These are phyloP conservation scores for Apistogramma diplotaenia DNA, from an alignment of 2,113 vertebrate species.

Conservation along the genomic window DNA sequence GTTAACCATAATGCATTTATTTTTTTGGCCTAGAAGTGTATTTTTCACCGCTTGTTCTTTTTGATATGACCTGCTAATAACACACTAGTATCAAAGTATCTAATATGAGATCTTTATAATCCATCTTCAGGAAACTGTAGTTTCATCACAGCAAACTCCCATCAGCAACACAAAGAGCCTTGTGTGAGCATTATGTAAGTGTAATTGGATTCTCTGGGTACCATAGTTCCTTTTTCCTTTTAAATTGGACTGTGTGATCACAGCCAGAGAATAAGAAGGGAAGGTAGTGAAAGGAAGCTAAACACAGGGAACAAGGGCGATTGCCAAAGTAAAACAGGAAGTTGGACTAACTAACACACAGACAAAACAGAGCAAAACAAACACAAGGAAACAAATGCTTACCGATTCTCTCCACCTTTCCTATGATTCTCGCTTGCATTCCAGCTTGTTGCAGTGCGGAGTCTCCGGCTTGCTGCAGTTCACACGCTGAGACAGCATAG, in stretches of 20 bases:
- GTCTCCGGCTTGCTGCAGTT: not conserved
- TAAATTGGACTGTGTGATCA: not conserved
- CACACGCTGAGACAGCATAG: constrained; percentile 23
- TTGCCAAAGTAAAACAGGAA: not conserved
- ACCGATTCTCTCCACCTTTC: constrained; percentile 71
- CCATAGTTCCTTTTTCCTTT: not conserved
- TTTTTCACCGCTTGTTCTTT: not conserved
- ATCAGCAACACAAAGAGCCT: not conserved
- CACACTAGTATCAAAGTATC: not conserved
- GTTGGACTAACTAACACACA: not conserved
- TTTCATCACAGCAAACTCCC: not conserved
- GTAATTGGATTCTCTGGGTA: not conserved
- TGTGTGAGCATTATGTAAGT: not conserved
- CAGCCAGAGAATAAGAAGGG: not conserved
- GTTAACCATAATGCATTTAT: too few species aligned
- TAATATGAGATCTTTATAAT: not conserved
- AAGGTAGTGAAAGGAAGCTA: not conserved
- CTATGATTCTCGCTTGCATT: constrained; percentile 1
- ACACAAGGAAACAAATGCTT: constrained; percentile 1
- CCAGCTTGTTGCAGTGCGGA: constrained; percentile 23
- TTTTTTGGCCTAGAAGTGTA: rapidly evolving
- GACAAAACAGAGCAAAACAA: not conserved
- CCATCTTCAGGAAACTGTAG: not conserved
- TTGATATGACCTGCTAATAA: not conserved
- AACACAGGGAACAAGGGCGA: not conserved